Base-by-base conservation (phyloP, 2,797 vertebrate genomes). In the Mallotus villosus region DNA sequence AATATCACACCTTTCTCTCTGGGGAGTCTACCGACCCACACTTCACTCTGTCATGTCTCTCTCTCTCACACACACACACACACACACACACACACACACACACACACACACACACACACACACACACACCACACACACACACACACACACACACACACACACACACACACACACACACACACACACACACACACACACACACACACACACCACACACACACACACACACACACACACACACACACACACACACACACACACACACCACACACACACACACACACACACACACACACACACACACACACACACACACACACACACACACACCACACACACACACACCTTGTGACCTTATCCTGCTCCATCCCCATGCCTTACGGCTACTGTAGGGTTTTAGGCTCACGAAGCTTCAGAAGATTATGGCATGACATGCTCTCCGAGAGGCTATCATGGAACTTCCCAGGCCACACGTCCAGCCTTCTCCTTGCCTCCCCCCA, bases 1-100 rank as follows among this genome's bases (percentile, higher is more conserved):
- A 69, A 74, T 68, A 74, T 53, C 68, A 79, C 75, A 65, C 60
- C 14, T n/a, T 59, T 37, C 41, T 80, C 70, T 64, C 32, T 55
- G 49, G 25, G n/a, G 57, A 67, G 59, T 2, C 32, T 63, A 24
- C 29, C n/a, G 16, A n/a, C n/a, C 7, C 17, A 46, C 19, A 14
- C 63, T 41, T 37, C 63, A 63, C 62, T 9, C 62, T 41, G 37
- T 41, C 37, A 41, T 41, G 37, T 12, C 37, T 14, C 27, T 16
- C 25, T 16, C 25, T 5, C 63, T 21, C 62, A 63, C 62, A 34
- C 62, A 61, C 24, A 12, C 59, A 60, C 58, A 24, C 58, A 60
- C 58, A 14, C 60, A 62, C 24, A 62, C 60, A 27, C 24, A 51
- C 22, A 4, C 21, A 60, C 21, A 60, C 59, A 60, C 51, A 4